Percentiles rank a stretch among this genome's conserved stretches.
Conservation (phyloP, 2,113 vertebrate species). For the Mobula hypostoma region DNA sequence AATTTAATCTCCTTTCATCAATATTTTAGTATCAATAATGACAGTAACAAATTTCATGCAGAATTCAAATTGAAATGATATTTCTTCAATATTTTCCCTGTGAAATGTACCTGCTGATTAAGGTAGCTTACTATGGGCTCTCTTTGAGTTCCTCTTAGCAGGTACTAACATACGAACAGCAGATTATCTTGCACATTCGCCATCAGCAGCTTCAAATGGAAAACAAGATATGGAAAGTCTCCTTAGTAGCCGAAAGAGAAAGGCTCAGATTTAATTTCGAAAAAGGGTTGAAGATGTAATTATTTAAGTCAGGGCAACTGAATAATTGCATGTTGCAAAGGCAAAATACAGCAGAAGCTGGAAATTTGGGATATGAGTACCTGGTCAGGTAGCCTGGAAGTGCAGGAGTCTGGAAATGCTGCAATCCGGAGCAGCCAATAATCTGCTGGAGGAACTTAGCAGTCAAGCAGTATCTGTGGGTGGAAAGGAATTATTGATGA, state of each 20-base stretch:
- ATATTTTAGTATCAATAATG: constrained; percentile 32
- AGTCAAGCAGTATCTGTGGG: too few relatives aligned
- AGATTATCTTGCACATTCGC: background rate
- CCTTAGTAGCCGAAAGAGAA: too few relatives aligned
- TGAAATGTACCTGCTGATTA: background rate
- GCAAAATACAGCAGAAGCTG: too few relatives aligned
- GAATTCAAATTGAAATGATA: background rate
- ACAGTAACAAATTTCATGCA: constrained; percentile 30
- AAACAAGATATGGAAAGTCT: background rate
- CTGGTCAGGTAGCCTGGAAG: too few relatives aligned
- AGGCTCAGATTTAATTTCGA: background rate
- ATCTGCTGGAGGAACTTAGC: too few relatives aligned
- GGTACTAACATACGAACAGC: background rate
- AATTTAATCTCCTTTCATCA: constrained; percentile 33
- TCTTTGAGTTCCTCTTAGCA: background rate
- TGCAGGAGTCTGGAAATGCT: too few relatives aligned
- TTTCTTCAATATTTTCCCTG: background rate
- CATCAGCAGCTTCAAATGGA: background rate
- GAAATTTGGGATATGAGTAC: too few relatives aligned
- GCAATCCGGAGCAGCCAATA: too few relatives aligned
- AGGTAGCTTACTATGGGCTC: background rate
- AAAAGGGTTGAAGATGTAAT: background rate
- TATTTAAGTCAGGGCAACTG: background rate
- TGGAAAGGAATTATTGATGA: too few relatives aligned
- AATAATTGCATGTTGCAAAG: background rate